Conservation (phyloP, 2,888 invertebrate genomes). For the Bellardia bayeri region DNA sequence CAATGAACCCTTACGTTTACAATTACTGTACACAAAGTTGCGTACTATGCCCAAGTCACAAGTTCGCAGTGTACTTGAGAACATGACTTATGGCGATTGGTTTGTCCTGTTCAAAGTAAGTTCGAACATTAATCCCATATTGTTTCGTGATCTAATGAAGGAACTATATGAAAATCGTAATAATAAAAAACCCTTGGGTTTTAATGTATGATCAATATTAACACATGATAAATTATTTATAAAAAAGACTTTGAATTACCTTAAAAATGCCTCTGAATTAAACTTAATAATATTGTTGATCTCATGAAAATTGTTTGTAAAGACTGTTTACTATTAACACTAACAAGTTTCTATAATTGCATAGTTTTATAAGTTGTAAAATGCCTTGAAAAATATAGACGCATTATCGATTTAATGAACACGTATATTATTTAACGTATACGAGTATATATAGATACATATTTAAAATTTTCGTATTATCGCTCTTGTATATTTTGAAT, state of each 20-base stretch:
- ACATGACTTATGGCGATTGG: constrained; percentile 89
- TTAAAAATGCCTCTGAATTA: constrained; percentile 14
- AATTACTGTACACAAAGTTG: constrained; percentile 77
- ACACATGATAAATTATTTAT: neutral
- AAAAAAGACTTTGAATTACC: constrained; percentile 2
- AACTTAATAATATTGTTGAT: constrained; percentile 25
- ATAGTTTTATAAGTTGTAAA: constrained; percentile 63
- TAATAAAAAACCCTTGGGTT: constrained; percentile 40
- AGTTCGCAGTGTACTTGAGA: constrained; percentile 75
- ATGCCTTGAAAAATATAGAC: constrained; percentile 46
- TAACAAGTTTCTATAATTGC: constrained; percentile 27
- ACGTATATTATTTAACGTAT: constrained; percentile 33
- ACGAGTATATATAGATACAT: neutral
- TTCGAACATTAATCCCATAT: constrained; percentile 89
- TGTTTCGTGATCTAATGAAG: constrained; percentile 87
- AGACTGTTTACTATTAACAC: constrained; percentile 11
- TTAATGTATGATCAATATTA: constrained; percentile 46
- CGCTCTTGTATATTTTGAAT: constrained; percentile 33
- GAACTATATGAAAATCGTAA: constrained; percentile 82
- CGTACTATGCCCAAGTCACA: constrained; percentile 77
- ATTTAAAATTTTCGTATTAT: constrained; percentile 21
- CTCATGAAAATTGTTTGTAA: constrained; percentile 30
- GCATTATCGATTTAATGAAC: constrained; percentile 21
- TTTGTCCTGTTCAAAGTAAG: constrained; percentile 90
- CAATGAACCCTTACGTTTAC: constrained; percentile 78